Conservation (phyloP, 1,140 invertebrate species). For the Lepidotrigona ventralis region DNA sequence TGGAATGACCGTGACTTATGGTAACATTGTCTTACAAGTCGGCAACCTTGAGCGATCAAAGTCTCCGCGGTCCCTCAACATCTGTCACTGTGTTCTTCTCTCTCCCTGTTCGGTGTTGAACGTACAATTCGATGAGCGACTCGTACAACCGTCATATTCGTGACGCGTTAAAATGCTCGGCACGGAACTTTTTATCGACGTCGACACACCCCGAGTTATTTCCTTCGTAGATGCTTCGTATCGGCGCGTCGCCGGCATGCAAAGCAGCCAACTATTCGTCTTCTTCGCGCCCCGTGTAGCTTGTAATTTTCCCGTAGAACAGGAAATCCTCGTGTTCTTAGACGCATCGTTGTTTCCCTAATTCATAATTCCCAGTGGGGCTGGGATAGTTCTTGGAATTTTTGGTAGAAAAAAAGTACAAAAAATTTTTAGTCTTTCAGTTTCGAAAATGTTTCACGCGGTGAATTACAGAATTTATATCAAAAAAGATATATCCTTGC, state of each 20-base stretch:
- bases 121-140: not conserved
- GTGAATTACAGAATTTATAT: too few relatives aligned
- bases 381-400: not conserved
- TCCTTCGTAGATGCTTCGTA: constrained; percentile 41
- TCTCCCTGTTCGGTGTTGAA: too few relatives aligned
- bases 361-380: not conserved
- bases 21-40: not conserved
- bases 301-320: constrained; percentile 39
- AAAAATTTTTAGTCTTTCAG: too few relatives aligned
- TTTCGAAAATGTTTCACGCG: too few relatives aligned
- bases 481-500: too few relatives aligned
- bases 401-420: not conserved
- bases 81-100: not conserved
- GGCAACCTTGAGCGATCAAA: not conserved
- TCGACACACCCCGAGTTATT: constrained; percentile 42
- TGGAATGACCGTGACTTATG: not conserved
- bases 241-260: constrained; percentile 35
- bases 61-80: not conserved
- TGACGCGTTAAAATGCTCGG: constrained; percentile 48
- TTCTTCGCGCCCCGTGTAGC: constrained; percentile 40
- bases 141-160: not conserved
- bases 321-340: constrained; percentile 44
- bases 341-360: not conserved
- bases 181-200: constrained; percentile 39
- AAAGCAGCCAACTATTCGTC: constrained; percentile 50